Evolutionary conservation across 2,113 vertebrate species (phyloP).

Genomic region (Ardeotis arabs): DNA sequence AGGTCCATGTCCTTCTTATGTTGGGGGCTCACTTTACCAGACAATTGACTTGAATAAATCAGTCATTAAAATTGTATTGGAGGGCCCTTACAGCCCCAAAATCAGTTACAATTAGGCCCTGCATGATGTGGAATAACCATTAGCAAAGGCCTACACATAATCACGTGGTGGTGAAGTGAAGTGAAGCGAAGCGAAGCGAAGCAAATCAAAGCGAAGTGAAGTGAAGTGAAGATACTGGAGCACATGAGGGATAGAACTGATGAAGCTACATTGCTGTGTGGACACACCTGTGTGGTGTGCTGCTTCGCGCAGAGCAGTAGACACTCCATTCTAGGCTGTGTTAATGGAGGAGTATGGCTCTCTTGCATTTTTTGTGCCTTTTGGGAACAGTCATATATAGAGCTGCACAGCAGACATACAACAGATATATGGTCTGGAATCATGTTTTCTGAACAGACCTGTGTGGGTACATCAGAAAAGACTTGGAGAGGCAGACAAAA

Average conservation of each 20-base stretch:
- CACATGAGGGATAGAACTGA: not conserved
- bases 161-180: not conserved
- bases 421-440: not conserved
- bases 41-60: not conserved
- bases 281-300: not conserved
- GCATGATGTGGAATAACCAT: not conserved
- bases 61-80: not conserved
- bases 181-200: too few relatives aligned
- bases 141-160: not conserved
- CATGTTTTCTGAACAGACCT: not conserved
- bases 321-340: fast-evolving
- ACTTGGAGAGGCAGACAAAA: not conserved
- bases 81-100: not conserved
- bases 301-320: not conserved
- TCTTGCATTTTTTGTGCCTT: not conserved
- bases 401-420: not conserved
- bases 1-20: too few relatives aligned
- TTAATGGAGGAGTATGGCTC: not conserved
- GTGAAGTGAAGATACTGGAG: not conserved
- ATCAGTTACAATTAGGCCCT: not conserved
- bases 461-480: not conserved
- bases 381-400: not conserved
- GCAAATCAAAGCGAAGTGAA: not conserved
- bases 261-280: not conserved
- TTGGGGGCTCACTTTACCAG: not conserved